Evolutionary conservation across 2,113 vertebrate genomes (phyloP), one percentile per base, ranked within the genome.

Genomic region (Tor tambroides): DNA sequence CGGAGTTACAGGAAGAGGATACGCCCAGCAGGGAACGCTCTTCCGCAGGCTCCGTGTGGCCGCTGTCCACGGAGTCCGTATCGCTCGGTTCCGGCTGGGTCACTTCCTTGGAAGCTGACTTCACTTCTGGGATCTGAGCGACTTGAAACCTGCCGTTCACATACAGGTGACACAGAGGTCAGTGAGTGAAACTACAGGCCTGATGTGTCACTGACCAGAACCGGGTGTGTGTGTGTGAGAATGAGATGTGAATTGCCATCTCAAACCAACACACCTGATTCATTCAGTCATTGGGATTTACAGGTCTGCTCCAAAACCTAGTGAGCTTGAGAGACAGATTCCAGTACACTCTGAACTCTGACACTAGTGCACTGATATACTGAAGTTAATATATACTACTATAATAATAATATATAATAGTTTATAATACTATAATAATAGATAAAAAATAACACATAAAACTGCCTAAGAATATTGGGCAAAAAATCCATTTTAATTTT

Each of bases 91-190:
- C 94, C 0, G 86, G 87, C 61, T 91, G 84, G 3, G 71, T 91
- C 35, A 91, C 94, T 26, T 92, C 92, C 8, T 93, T 59, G 0
- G 87, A 54, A 76, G 87, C 90, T 0, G 93, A 86, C 87, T 95
- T 96, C 85, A 95, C 94, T 91, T 99, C 98, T 0, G 96, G 97
- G 90, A 99, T 99, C 83, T 97, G 96, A 85, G 98, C 96, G 49
- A 99, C 98, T 3, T 97, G 97, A 91, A 99, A 99, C 93, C 98
- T 99, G 91, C 15, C 15, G 76, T 83, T 82, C 2, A 61, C 23
- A 72, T 63, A 72, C 2, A 10, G 26, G n/a, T 71, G 26, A 26
- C n/a, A 35, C 65, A 80, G 72, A 46, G 59, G 75, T 65, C 51
- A 43, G 38, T 49, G 9, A 59, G 78, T 46, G 69, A 17, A 54